Conservation (phyloP, 1,140 invertebrate species). For the Bombus picipes region DNA sequence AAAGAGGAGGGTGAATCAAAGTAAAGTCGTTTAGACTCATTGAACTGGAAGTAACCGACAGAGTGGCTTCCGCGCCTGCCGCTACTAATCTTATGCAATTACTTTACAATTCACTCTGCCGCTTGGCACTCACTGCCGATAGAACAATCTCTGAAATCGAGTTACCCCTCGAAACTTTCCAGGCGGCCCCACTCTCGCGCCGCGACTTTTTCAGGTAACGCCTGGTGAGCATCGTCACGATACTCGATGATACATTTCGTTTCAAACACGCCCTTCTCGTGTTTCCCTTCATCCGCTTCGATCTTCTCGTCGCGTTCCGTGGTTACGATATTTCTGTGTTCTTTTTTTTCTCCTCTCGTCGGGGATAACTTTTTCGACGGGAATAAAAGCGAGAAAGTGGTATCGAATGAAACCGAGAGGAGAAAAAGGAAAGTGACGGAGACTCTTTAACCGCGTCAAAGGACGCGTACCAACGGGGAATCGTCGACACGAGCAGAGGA, state of each 20-base stretch:
- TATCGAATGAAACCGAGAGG: not conserved
- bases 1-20: conserved; percentile 71
- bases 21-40: conserved; percentile 82
- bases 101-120: conserved; percentile 82
- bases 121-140: conserved; percentile 79
- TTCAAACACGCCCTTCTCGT: conserved; percentile 23
- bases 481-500: not conserved
- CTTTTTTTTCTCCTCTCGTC: not conserved
- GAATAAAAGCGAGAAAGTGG: not conserved
- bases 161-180: conserved; percentile 74
- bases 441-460: not conserved
- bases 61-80: conserved; percentile 79
- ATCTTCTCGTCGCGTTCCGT: not conserved
- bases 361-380: not conserved
- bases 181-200: conserved; percentile 40
- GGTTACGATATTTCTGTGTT: no score
- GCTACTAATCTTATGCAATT: conserved; percentile 83
- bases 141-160: conserved; percentile 79
- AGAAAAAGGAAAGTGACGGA: not conserved
- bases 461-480: not conserved
- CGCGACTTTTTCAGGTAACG: conserved; percentile 49
- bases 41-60: conserved; percentile 82
- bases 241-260: conserved; percentile 51
- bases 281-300: not conserved
- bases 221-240: conserved; percentile 52